phyloP scores from a whole-genome alignment of 1,140 invertebrate genomes.

The Wasmannia auropunctata region DNA sequence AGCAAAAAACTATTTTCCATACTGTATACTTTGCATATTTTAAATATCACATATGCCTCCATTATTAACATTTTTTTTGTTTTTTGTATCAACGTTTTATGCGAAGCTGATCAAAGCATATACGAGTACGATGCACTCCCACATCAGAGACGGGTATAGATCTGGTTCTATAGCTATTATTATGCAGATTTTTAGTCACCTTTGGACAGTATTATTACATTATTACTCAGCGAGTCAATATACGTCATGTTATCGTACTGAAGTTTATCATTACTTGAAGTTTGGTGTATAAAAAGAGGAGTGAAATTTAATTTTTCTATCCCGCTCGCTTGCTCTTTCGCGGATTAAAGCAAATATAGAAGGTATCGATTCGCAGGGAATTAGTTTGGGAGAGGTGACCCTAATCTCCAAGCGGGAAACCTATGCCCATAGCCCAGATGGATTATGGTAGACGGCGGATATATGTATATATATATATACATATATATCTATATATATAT shows the following conservation, averaged over 20 bases:
- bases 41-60: neutral
- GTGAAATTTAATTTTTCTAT: conserved; percentile 37
- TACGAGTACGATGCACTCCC: neutral
- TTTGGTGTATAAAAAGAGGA: neutral
- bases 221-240: conserved; percentile 8
- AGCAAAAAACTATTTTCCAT: neutral
- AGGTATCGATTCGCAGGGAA: conserved; percentile 30
- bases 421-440: conserved; percentile 1
- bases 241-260: neutral
- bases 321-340: neutral
- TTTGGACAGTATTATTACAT: neutral
- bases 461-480: neutral
- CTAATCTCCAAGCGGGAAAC: conserved; percentile 39
- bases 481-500: neutral
- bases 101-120: neutral
- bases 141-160: neutral
- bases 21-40: neutral
- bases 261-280: neutral
- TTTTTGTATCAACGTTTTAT: neutral
- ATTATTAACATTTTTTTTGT: neutral
- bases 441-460: conserved; percentile 7
- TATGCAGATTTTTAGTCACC: conserved; percentile 36
- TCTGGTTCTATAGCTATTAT: conserved; percentile 24
- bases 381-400: conserved; percentile 23
- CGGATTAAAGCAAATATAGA: conserved; percentile 51